Evolutionary conservation across 2,888 invertebrate species (phyloP).

Genomic region (Cerastis rubricosa): DNA sequence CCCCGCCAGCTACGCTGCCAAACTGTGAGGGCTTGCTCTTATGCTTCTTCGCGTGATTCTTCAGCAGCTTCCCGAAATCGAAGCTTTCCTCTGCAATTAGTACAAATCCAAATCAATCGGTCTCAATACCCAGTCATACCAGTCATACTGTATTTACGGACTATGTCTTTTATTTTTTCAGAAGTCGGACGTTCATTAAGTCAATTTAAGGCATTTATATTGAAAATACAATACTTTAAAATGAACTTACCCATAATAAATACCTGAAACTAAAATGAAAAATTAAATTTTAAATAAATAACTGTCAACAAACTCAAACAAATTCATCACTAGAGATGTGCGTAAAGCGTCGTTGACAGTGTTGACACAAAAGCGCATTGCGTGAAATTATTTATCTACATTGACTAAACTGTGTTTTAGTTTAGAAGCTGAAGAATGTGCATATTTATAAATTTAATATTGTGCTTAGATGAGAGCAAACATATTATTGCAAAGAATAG

Average conservation of each 20-base stretch:
- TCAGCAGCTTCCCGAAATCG: constrained; percentile 80
- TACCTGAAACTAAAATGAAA: constrained; percentile 72
- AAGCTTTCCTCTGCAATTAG: constrained; percentile 81
- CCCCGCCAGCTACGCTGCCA: constrained; percentile 82
- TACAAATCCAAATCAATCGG: constrained; percentile 15
- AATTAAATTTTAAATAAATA: constrained; percentile 64
- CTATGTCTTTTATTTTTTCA: neutral
- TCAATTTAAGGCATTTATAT: neutral
- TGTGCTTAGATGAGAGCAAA: neutral
- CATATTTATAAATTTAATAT: neutral
- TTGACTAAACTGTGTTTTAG: neutral
- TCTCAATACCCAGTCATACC: neutral
- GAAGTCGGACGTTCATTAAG: neutral
- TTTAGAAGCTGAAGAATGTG: neutral
- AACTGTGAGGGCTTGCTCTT: constrained; percentile 83
- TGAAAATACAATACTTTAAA: neutral
- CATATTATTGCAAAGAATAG: neutral
- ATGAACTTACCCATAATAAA: constrained; percentile 77
- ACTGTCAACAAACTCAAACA: constrained; percentile 68
- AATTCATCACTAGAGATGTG: constrained; percentile 41
- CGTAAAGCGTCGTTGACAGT: constrained; percentile 24
- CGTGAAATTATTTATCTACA: neutral
- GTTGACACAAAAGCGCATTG: neutral
- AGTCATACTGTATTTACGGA: neutral
- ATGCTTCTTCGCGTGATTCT: constrained; percentile 81